Evolutionary conservation across 1,140 invertebrate genomes (phyloP), one percentile per base, ranked within the genome.

Genomic region (Cotesia vestalis): DNA sequence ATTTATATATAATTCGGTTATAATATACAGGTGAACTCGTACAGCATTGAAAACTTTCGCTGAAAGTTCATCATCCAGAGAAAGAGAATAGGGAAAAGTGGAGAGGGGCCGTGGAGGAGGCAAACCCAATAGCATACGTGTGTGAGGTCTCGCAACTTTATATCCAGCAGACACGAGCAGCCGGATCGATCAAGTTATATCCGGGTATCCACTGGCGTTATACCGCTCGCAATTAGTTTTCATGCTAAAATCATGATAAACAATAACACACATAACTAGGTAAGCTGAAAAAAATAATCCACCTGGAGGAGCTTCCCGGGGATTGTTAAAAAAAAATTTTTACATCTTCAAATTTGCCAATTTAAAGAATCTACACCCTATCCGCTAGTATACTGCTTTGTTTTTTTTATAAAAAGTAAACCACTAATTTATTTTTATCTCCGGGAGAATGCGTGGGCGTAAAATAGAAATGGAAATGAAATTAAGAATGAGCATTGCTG

Each of bases 171-270:
- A 74, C 69, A 70, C 69, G 73, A 67, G 73, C 73, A 61, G 73
- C 61, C 60, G 68, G 72, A 74, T 74, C 73, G 73, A 74, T 71
- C 63, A 74, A 74, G 73, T 74, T 74, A 74, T 74, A 71, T 74
- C 73, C 73, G 73, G 73, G 73, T 74, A 74, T 74, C 72, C 68
- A 73, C 62, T 73, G 57, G 46, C 67, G 62, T 73, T 73, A 36
- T 60, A 72, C 69, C 53, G 35, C 66, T 71, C 63, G 35, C 68
- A 55, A 67, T 34, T 27, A 55, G 66, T 53, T 60, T 63, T 64
- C 36, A 63, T 27, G 40, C 68, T 53, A 74, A 53, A 70, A 71
- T 40, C 51, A 66, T 59, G 14, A 34, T 59, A 8, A 5, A 4
- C 40, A 46, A 46, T 46, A 27, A 27, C 27, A 27, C 27, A 27